Evolutionary conservation across 2,797 vertebrate species (phyloP).

Genomic region (Coendou prehensilis): DNA sequence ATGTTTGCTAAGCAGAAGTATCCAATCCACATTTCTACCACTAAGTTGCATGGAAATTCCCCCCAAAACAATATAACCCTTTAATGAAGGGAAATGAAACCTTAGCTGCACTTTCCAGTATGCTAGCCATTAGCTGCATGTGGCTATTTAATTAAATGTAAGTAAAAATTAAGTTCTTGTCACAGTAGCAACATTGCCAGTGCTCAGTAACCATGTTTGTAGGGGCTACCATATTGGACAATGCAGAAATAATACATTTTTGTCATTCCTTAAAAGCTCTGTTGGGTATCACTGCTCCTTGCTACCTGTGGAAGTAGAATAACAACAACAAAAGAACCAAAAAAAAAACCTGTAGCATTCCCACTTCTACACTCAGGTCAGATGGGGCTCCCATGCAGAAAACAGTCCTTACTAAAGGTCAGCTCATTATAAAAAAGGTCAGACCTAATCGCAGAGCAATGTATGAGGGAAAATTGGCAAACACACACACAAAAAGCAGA

Average conservation of each 20-base stretch:
- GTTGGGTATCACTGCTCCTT: not conserved
- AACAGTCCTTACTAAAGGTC: not conserved
- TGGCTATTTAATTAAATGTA: conserved; percentile 14
- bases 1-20: not conserved
- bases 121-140: not conserved
- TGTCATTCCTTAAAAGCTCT: not conserved
- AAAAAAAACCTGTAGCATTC: not conserved
- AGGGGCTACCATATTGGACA: not conserved
- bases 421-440: not conserved
- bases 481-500: not conserved
- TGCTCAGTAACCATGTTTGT: not conserved
- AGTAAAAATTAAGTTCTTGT: not conserved
- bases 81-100: not conserved
- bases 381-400: not conserved
- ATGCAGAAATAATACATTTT: not conserved
- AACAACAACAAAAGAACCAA: not conserved
- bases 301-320: not conserved
- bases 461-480: not conserved
- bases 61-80: not conserved
- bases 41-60: not conserved
- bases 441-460: not conserved
- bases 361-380: not conserved
- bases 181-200: not conserved
- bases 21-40: not conserved
- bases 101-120: not conserved